Conservation (phyloP, 1,140 invertebrate species). For the Lethrus apterus region DNA sequence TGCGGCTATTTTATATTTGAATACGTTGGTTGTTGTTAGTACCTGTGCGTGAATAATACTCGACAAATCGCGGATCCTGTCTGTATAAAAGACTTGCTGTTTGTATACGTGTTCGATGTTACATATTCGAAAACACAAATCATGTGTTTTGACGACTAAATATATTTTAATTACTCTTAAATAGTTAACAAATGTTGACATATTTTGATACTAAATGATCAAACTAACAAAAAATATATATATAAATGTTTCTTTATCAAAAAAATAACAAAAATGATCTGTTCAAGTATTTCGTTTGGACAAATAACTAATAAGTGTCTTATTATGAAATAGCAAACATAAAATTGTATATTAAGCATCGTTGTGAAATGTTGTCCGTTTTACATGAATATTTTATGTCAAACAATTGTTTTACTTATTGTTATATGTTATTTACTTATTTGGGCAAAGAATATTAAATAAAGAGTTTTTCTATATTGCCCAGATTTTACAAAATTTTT, state of each 20-base stretch:
- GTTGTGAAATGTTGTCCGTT: slow-evolving; percentile 19
- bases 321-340: slow-evolving; percentile 13
- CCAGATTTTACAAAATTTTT: no score
- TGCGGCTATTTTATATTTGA: slow-evolving; percentile 15
- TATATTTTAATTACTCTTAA: slow-evolving; percentile 38
- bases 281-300: slow-evolving; percentile 13
- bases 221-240: slow-evolving; percentile 21
- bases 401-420: no score
- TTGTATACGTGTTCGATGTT: slow-evolving; percentile 37
- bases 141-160: slow-evolving; percentile 27
- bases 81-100: slow-evolving; percentile 28
- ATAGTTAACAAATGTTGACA: slow-evolving; percentile 36
- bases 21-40: slow-evolving; percentile 12
- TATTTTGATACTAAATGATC: slow-evolving; percentile 37
- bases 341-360: slow-evolving; percentile 13
- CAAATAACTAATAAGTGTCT: slow-evolving; percentile 20
- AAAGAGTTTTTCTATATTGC: no score
- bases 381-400: no score
- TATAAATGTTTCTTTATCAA: slow-evolving; percentile 16
- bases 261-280: neutral
- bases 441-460: no score
- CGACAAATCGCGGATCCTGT: slow-evolving; percentile 31
- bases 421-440: no score
- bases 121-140: slow-evolving; percentile 11
- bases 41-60: slow-evolving; percentile 27